These are phyloP conservation scores for Carcinoscorpius rotundicauda DNA, from an alignment of 1,140 invertebrate genomes.

Conservation along the genomic window DNA sequence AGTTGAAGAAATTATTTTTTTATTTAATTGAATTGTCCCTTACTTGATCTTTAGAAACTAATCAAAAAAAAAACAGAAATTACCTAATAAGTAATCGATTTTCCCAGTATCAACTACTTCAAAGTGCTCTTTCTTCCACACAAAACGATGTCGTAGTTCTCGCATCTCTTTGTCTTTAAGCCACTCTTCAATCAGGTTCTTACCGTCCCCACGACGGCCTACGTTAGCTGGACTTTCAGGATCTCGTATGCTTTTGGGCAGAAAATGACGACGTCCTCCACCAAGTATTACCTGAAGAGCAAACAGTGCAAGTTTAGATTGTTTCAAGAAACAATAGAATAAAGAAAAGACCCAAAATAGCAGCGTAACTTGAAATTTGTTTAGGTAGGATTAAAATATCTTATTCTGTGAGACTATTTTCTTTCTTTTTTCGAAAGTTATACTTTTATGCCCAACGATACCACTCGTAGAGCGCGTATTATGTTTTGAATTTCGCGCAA, in stretches of 20 bases:
- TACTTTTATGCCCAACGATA: too few species aligned
- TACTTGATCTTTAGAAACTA: too few species aligned
- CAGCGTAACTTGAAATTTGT: constrained; percentile 36
- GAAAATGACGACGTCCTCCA: constrained; percentile 35
- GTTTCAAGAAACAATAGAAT: constrained; percentile 44
- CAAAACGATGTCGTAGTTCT: constrained; percentile 26
- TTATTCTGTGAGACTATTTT: too few species aligned
- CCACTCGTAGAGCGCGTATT: too few species aligned
- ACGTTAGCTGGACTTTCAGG: constrained; percentile 22
- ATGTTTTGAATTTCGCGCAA: too few species aligned
- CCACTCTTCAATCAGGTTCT: constrained; percentile 58
- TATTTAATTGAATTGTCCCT: too few species aligned
- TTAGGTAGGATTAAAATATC: constrained; percentile 34
- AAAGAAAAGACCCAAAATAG: constrained; percentile 58
- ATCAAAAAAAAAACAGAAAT: neutral
- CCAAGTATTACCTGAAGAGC: constrained; percentile 20
- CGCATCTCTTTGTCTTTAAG: constrained; percentile 20
- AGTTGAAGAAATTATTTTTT: too few species aligned
- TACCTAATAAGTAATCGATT: constrained; percentile 32
- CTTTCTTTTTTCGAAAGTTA: too few species aligned
- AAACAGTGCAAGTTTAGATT: constrained; percentile 2
- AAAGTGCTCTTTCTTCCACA: constrained; percentile 29
- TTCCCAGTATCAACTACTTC: constrained; percentile 24
- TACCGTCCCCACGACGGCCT: constrained; percentile 52
- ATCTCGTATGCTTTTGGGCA: constrained; percentile 25